A percentile compares a stretch with the other conserved stretches of the same genome.
Evolutionary conservation across 30 jellyfish, hydroid and myxozoan species (phyloP).

Genomic region (Morbakka virulenta): DNA sequence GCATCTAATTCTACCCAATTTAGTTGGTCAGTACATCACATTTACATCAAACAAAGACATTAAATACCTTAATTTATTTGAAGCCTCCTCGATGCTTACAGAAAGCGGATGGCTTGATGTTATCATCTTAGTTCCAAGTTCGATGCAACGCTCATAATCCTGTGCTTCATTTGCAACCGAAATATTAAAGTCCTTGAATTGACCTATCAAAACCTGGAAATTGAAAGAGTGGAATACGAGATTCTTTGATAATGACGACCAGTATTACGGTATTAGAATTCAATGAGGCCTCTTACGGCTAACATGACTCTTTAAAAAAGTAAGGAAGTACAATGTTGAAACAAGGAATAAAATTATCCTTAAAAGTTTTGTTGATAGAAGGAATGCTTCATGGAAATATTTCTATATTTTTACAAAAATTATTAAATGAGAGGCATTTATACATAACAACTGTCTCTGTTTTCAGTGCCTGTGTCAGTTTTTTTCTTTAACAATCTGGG

Average conservation of each 20-base stretch:
- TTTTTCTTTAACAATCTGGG: too few relatives aligned
- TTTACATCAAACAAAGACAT: too few relatives aligned
- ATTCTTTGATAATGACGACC: background rate
- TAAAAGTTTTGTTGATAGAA: too few relatives aligned
- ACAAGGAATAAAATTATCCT: too few relatives aligned
- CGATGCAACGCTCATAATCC: slow-evolving; percentile 15
- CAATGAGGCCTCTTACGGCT: background rate
- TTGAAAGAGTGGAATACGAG: background rate
- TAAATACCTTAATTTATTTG: slow-evolving; percentile 47
- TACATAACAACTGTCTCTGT: too few relatives aligned
- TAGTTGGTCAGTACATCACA: too few relatives aligned
- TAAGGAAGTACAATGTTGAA: background rate
- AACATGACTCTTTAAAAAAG: background rate
- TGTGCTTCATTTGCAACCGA: slow-evolving; percentile 43
- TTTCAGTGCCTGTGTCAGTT: too few relatives aligned
- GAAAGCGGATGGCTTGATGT: slow-evolving; percentile 49
- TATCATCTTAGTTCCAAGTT: slow-evolving; percentile 38
- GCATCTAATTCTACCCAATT: too few relatives aligned
- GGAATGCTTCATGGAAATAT: too few relatives aligned
- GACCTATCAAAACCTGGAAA: slow-evolving; percentile 26
- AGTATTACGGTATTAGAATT: background rate
- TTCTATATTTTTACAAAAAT: too few relatives aligned
- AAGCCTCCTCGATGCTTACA: slow-evolving; percentile 15
- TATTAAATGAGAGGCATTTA: too few relatives aligned
- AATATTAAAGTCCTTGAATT: slow-evolving; percentile 50